Evolutionary conservation across 2,113 vertebrate species (phyloP), one percentile per base, ranked within the genome.

Genomic region (Maylandia zebra): DNA sequence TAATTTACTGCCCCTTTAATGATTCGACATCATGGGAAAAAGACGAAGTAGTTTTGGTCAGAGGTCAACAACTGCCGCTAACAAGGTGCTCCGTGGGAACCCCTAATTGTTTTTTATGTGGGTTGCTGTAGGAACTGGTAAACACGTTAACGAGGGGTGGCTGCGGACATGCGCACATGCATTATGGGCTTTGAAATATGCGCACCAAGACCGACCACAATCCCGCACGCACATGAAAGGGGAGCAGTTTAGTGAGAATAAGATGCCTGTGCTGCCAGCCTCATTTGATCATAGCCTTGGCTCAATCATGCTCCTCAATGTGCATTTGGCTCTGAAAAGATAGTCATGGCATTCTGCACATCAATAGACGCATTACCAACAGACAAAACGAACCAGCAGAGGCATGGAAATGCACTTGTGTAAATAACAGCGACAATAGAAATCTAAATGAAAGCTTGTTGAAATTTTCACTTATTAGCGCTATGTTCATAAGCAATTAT

Each of bases 91-190:
- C 86, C 32, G 52, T 84, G 87, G 89, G 81, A 88, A 86, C 88
- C 24, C 82, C 56, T 92, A 81, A 91, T 90, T 92, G 78, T 86
- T 85, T 92, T 91, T 94, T 85, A 93, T 86, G 79, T 83, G 78
- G 17, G 91, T 93, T 93, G 85, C 94, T 5, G 66, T 92, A 91
- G 92, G 59, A 93, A 92, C 90, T 83, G 87, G 85, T 89, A 93
- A 95, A 94, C 88, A 93, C 24, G 36, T 82, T 90, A 93, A 92
- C 56, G 36, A 94, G 82, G 48, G 83, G 13, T 66, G 81, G 84
- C 87, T n/a, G 43, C 78, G 71, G 48, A 57, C 22, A 30, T 48
- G n/a, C 13, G 8, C 61, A 83, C 61, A 61, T 59, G 30, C 79
- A 32, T 71, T 56, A 32, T 34, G 45, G 22, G 34, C 27, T n/a